Conservation (phyloP, 2,888 invertebrate species). For the Euspilapteryx auroguttella region DNA sequence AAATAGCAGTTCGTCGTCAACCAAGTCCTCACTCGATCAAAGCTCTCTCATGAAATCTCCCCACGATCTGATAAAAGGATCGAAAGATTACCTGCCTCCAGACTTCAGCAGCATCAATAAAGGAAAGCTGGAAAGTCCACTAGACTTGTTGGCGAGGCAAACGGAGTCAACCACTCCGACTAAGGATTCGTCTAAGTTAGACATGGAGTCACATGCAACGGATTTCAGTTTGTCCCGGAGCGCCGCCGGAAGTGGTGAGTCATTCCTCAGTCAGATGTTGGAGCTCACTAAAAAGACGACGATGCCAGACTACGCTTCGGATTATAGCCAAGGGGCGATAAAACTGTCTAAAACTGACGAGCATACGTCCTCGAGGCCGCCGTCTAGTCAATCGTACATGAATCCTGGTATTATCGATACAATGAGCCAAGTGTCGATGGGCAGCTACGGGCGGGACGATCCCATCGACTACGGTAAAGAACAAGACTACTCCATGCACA, state of each 20-base stretch:
- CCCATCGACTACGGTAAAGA: conserved; percentile 40
- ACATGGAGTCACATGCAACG: conserved; percentile 27
- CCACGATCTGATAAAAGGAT: conserved; percentile 28
- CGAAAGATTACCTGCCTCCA: conserved; percentile 51
- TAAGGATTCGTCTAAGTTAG: conserved; percentile 42
- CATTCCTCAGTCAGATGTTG: conserved; percentile 55
- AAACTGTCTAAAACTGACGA: conserved; percentile 65
- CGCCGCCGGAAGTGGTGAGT: conserved; percentile 19
- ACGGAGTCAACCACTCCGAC: conserved; percentile 49
- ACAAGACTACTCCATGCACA: conserved; percentile 32
- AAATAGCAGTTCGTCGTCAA: conserved; percentile 54
- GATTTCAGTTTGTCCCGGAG: conserved; percentile 45
- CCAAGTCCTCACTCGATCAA: conserved; percentile 45
- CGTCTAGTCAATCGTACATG: conserved; percentile 47
- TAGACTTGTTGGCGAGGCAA: conserved; percentile 37
- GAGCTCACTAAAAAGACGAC: conserved; percentile 56
- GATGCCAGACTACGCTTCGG: conserved; percentile 48
- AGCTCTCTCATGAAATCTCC: conserved; percentile 44
- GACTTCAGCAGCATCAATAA: conserved; percentile 58
- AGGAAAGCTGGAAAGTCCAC: conserved; percentile 42
- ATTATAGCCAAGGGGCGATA: conserved; percentile 54
- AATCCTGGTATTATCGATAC: conserved; percentile 39
- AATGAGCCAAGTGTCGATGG: conserved; percentile 43
- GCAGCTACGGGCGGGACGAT: conserved; percentile 40
- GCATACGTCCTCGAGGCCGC: conserved; percentile 39